A percentile compares a stretch with the other conserved stretches of the same genome.
These are phyloP conservation scores for Contarinia nasturtii DNA, from an alignment of 1,140 invertebrate genomes.

Conservation along the genomic window DNA sequence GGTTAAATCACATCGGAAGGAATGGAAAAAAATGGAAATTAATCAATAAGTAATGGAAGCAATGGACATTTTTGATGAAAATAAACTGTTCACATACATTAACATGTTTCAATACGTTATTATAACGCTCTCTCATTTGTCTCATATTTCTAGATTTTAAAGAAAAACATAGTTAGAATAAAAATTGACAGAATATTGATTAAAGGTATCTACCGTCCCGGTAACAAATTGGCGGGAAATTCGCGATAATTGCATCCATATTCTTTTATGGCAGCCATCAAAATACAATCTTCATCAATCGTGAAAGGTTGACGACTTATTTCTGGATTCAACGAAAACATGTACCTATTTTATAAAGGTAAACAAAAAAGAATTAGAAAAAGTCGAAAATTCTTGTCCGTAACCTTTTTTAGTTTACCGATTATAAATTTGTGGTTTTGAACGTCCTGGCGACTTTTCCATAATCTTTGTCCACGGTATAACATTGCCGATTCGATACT, in stretches of 20 bases:
- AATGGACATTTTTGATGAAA: too few species aligned
- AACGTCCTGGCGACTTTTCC: slow-evolving; percentile 33
- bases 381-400: too few species aligned
- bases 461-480: slow-evolving; percentile 43
- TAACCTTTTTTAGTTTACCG: too few species aligned
- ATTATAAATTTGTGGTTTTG: slow-evolving; percentile 40
- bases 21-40: too few species aligned
- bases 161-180: too few species aligned
- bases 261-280: slow-evolving; percentile 33
- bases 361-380: too few species aligned
- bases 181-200: too few species aligned
- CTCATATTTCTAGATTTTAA: slow-evolving; percentile 27
- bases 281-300: slow-evolving; percentile 34
- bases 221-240: slow-evolving; percentile 27
- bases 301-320: slow-evolving; percentile 36
- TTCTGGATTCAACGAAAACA: slow-evolving; percentile 16
- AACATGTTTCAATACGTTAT: slow-evolving; percentile 21
- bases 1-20: too few species aligned
- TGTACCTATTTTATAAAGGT: slow-evolving; percentile 7
- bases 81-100: slow-evolving; percentile 16
- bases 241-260: slow-evolving; percentile 36
- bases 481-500: slow-evolving; percentile 33
- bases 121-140: slow-evolving; percentile 32
- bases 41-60: too few species aligned
- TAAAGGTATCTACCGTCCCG: too few species aligned